Base-by-base conservation (phyloP, 2,888 invertebrate species). In the Tetragonula carbonaria region DNA sequence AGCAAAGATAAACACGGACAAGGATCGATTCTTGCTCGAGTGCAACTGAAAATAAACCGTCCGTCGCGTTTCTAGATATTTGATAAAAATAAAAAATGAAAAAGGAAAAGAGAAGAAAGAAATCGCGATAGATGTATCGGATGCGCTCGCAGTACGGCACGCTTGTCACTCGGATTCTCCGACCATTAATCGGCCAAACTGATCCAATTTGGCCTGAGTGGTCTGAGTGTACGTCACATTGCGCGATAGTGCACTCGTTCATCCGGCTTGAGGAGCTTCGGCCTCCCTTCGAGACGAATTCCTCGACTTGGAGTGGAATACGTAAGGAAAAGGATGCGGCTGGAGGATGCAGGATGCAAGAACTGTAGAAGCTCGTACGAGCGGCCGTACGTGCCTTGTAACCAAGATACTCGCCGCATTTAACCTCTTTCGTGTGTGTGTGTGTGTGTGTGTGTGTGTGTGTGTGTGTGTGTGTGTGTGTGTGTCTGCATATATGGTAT, bases 321-420 rank as follows among this genome's bases (percentile, higher is more conserved):
- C 67, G 81, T 68, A 82, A 86, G 68, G 80, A 68, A 80, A 80
- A 82, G 77, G 83, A 75, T 84, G 74, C 78, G 53, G 45, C 45
- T 59, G 53, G 77, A 55, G 79, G 79, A 80, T 75, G 74, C 83
- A 87, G 87, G 88, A 91, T 89, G 88, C 87, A 87, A 89, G 88
- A 88, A 88, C 89, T 89, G 88, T 90, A 90, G 86, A 89, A 91
- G 90, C 90, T 84, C 8, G 38, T 45, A 82, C 80, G 71, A 84
- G 79, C 80, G 86, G 78, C 87, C 84, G 90, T 93, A 92, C 93
- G 93, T 93, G 93, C 91, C 88, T 92, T 89, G 91, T 91, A 92
- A 93, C 91, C 91, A 85, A 90, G 91, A 92, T 90, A 82, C 86
- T 74, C 33, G 83, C 67, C 65, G 82, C 83, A 50, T 86, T 88